Evolutionary conservation across 2,113 vertebrate genomes (phyloP).

Genomic region (Paralichthys olivaceus): DNA sequence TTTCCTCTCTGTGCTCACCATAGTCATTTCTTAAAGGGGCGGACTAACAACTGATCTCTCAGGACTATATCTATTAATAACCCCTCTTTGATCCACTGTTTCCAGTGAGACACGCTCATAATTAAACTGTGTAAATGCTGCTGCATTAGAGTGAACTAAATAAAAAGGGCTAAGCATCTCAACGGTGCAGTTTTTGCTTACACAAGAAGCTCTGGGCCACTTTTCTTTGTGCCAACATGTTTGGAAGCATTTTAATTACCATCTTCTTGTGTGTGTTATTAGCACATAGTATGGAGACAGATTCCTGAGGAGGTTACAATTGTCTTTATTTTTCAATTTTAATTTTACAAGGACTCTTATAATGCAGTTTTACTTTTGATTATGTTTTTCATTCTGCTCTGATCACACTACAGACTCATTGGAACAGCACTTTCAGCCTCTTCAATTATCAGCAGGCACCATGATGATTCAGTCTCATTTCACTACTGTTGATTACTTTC

Average conservation of each 20-base stretch:
- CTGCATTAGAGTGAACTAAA: slow-evolving; percentile 49
- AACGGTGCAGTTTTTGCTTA: slow-evolving; percentile 44
- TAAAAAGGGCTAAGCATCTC: slow-evolving; percentile 51
- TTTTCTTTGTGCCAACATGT: slow-evolving; percentile 45
- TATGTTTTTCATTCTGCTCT: slow-evolving; percentile 14
- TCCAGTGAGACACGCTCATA: slow-evolving; percentile 57
- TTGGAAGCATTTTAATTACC: slow-evolving; percentile 44
- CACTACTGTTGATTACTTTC: slow-evolving; percentile 42
- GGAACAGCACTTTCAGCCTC: slow-evolving; percentile 20
- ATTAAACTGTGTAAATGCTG: slow-evolving; percentile 62
- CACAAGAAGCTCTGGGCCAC: slow-evolving; percentile 32
- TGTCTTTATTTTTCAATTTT: slow-evolving; percentile 21
- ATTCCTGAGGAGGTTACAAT: slow-evolving; percentile 20
- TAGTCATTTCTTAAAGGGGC: slow-evolving; percentile 38
- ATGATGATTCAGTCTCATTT: slow-evolving; percentile 44
- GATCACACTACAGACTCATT: slow-evolving; percentile 32
- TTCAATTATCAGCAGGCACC: slow-evolving; percentile 30
- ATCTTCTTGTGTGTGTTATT: slow-evolving; percentile 18
- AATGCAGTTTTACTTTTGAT: slow-evolving; percentile 27
- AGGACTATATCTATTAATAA: slow-evolving; percentile 67
- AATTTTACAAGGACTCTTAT: slow-evolving; percentile 19
- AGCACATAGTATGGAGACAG: not conserved
- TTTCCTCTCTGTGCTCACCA: not conserved
- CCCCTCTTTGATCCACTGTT: slow-evolving; percentile 41
- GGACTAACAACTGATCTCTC: slow-evolving; percentile 57